Percentiles rank a stretch among this genome's conserved stretches.
These are phyloP conservation scores for Pungitius pungitius DNA, from an alignment of 2,113 vertebrate species.

Conservation along the genomic window DNA sequence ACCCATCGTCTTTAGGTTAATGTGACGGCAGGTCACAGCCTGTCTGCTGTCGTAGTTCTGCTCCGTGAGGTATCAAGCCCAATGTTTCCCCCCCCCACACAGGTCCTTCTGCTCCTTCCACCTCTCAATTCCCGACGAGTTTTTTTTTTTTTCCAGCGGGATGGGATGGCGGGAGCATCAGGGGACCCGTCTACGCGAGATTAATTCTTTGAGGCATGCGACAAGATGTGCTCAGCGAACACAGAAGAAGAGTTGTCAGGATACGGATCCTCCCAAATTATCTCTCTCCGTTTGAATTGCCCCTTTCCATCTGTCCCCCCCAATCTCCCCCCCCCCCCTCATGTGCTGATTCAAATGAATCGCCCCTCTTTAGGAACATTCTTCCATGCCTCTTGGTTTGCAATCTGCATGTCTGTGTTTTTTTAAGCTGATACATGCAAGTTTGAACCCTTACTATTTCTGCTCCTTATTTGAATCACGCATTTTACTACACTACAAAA, in stretches of 20 bases:
- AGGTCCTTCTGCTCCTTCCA: background rate
- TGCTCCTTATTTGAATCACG: constrained; percentile 45
- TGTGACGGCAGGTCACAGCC: constrained; percentile 53
- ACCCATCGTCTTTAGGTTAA: constrained; percentile 63
- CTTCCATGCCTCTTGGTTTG: constrained; percentile 6
- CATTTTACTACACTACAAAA: constrained; percentile 7
- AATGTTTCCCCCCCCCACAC: background rate
- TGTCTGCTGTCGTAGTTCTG: constrained; percentile 28
- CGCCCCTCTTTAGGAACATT: constrained; percentile 5
- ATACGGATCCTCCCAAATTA: constrained; percentile 16
- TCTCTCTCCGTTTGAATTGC: constrained; percentile 16
- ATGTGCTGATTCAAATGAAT: constrained; percentile 12
- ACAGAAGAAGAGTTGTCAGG: constrained; percentile 2
- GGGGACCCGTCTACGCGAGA: constrained; percentile 20
- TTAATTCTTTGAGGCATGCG: constrained; percentile 31
- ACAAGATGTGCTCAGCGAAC: constrained; percentile 12
- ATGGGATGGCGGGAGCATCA: background rate
- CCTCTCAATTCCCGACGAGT: constrained; percentile 21
- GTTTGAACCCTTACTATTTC: constrained; percentile 16
- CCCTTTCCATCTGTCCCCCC: constrained; percentile 21
- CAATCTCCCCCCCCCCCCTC: no score
- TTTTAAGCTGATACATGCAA: constrained; percentile 8
- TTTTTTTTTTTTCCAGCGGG: constrained; percentile 10
- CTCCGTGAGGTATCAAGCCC: constrained; percentile 5
- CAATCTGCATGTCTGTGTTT: constrained; percentile 23